Conservation (phyloP, 2,888 invertebrate genomes). For the Busseola fusca region DNA sequence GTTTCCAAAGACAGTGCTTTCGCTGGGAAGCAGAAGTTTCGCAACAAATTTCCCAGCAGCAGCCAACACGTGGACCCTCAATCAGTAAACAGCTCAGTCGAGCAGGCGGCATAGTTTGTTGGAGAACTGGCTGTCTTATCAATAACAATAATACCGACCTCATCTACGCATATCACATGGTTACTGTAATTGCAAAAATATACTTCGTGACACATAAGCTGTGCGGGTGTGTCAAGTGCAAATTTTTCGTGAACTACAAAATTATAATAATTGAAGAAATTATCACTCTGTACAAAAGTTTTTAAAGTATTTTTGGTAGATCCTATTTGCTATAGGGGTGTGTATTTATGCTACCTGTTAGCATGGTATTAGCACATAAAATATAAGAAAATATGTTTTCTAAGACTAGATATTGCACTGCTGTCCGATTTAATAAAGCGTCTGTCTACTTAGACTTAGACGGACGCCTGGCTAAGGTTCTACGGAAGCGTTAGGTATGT, state of each 20-base stretch:
- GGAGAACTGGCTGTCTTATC: constrained; percentile 3
- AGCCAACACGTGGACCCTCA: too few species aligned
- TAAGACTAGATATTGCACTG: constrained; percentile 8
- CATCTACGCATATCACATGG: constrained; percentile 10
- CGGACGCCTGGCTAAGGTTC: too few species aligned
- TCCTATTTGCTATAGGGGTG: constrained; percentile 25
- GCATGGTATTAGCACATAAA: neutral
- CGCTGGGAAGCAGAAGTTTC: too few species aligned
- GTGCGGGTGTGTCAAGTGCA: constrained; percentile 40
- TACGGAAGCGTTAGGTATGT: neutral
- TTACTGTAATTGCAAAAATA: constrained; percentile 14
- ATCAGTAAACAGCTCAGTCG: too few species aligned
- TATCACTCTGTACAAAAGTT: constrained; percentile 36
- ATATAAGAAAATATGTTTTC: neutral
- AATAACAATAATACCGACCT: constrained; percentile 9
- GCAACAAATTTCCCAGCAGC: too few species aligned
- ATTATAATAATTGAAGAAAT: constrained; percentile 13
- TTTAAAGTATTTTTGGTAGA: constrained; percentile 22
- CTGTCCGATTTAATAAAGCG: too few species aligned
- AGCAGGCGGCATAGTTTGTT: neutral
- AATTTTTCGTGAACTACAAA: constrained; percentile 20
- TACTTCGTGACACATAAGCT: constrained; percentile 26
- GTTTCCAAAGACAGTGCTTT: too few species aligned
- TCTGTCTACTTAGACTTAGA: too few species aligned
- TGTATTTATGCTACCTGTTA: constrained; percentile 7